phyloP scores from a whole-genome alignment of 2,888 invertebrate species.

The Pheosia gnoma region DNA sequence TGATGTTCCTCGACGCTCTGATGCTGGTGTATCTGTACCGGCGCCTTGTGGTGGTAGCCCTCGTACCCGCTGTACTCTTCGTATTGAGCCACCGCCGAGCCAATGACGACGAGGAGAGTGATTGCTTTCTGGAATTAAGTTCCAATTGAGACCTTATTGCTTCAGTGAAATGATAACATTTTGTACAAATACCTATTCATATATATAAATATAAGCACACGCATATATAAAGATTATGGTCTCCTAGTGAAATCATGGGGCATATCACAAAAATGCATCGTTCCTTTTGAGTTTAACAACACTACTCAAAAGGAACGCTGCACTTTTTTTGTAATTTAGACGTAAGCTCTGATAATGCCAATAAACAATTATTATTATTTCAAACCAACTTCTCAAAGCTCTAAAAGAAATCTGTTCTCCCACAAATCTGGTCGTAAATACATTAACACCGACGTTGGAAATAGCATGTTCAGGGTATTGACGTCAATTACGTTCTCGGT shows the following conservation, averaged over 20 bases:
- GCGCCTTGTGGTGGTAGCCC: constrained; percentile 54
- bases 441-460: background rate
- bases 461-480: background rate
- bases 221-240: too few species aligned
- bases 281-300: too few species aligned
- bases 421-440: background rate
- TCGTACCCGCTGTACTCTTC: constrained; percentile 70
- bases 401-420: background rate
- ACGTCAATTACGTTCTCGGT: background rate
- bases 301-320: too few species aligned
- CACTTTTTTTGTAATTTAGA: too few species aligned
- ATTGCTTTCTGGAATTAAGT: constrained; percentile 53
- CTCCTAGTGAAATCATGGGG: too few species aligned
- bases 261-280: too few species aligned
- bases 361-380: background rate
- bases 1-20: constrained; percentile 62
- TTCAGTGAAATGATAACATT: too few species aligned
- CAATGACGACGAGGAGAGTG: constrained; percentile 49
- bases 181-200: too few species aligned
- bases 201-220: too few species aligned
- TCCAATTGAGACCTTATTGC: background rate
- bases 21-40: constrained; percentile 55
- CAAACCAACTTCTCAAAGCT: background rate
- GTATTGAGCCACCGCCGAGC: constrained; percentile 60
- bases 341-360: too few species aligned